Percentiles rank a stretch among this genome's conserved stretches.
Conservation (phyloP, 2,888 invertebrate genomes). For the Sepiola atlantica region DNA sequence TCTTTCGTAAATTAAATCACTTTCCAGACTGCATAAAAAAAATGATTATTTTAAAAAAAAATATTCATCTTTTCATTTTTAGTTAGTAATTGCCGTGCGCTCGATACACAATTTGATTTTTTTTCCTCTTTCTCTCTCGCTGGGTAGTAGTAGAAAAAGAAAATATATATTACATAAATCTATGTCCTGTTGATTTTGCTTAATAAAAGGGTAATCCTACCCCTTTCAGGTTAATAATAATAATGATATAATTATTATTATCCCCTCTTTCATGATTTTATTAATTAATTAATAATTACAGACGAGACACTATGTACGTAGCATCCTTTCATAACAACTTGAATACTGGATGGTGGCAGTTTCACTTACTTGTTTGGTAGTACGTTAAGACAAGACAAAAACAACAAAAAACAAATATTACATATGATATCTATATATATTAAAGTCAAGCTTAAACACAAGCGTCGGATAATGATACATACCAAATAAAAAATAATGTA, state of each 20-base stretch:
- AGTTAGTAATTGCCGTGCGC: background rate
- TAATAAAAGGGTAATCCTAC: background rate
- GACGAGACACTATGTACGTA: background rate
- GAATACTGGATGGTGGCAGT: background rate
- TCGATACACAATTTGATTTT: too few species aligned
- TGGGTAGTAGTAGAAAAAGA: background rate
- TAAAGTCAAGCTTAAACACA: background rate
- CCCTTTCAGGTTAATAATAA: background rate
- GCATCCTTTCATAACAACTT: background rate
- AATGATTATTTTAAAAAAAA: background rate
- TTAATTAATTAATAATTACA: constrained; percentile 8
- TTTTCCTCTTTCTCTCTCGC: background rate
- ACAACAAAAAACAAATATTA: background rate
- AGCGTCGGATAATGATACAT: background rate
- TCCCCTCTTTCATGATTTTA: background rate
- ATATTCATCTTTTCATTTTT: background rate
- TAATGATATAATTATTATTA: background rate
- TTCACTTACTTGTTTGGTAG: background rate
- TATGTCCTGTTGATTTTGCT: background rate
- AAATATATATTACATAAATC: background rate
- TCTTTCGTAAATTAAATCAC: background rate
- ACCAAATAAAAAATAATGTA: background rate
- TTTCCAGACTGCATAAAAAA: background rate
- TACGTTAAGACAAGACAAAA: background rate
- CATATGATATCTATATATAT: background rate